Base-by-base conservation (phyloP, 1,140 invertebrate species). In the Platorchestia sp. region DNA sequence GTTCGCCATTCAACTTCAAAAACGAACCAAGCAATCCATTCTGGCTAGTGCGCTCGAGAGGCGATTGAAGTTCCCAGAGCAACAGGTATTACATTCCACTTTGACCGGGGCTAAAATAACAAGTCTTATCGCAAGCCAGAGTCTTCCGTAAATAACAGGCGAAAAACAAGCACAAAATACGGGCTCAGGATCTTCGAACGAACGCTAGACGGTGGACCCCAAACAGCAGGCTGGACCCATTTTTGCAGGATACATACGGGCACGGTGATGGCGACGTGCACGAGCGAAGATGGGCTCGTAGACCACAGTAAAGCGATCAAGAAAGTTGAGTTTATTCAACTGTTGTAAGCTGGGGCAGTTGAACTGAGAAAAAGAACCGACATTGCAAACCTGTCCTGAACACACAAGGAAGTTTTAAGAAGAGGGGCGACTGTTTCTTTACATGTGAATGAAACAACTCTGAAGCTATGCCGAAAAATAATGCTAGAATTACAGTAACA, bases 1-100 rank as follows among this genome's bases (percentile, higher is more conserved):
- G 87, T 89, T 89, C 42, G 87, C 43, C 43, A 89, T 89, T 89
- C 87, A 89, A 89, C 87, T 89, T 89, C 87, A 41, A 44, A 89
- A 89, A 89, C 87, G 87, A 44, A 89, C 41, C 43, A 36, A 27
- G 87, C 87, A 41, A 89, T 89, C n/a, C 87, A 89, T 89, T 89
- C 87, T 89, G 87, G 36, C 87, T 89, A 42, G 36, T 89, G 87
- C 87, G n/a, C 87, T 89, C 87, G n/a, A 41, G 87, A 89, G 87
- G n/a, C 87, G 87, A 89, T 89, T 89, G 87, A 89, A 89, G 87
- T 89, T 14, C n/a, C 87, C 87, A 42, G 43, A 44, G 87, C 43
- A 42, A 89, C 87, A 89, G 87, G 87, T 89, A 41, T 89, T 89
- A 44, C 87, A 41, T 89, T 89, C 87, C 87, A 89, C 43, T 75